Evolutionary conservation across 2,888 invertebrate species (phyloP), one percentile per base, ranked within the genome.

Genomic region (Diarsia rubi): DNA sequence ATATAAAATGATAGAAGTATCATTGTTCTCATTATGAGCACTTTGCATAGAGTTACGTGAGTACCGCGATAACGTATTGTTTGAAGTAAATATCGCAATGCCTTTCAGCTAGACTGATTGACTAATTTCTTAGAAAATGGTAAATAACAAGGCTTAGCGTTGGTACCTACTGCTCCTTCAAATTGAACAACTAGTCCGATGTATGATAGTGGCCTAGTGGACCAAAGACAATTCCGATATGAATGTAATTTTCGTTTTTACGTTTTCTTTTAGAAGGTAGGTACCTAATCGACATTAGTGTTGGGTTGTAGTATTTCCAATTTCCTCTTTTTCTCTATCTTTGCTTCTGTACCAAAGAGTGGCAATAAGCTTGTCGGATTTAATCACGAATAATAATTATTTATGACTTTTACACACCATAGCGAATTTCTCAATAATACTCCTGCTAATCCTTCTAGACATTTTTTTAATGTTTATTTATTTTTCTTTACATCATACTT

Each of bases 31-130:
- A 44, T 69, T 62, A 68, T 60, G 49, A 68, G 52, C 24, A 60
- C 52, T 68, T 79, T 47, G 42, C 70, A 57, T 57, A 44, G n/a
- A 65, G 66, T 78, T 79, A 79, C 69, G 63, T 69, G 49, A 37
- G 19, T 37, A 16, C 12, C 54, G 37, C 69, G 78, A 73, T 79
- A 79, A 68, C 57, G 66, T 57, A 57, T 62, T 80, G 71, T 45
- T 37, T 52, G 16, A 49, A 27, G 11, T 37, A 42, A 12, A 54
- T 66, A 66, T 75, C 57, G 31, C 59, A 75, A 57, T 54, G 52
- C 57, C 52, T 67, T 59, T 63, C 27, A 45, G 42, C 59, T 73
- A 27, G 16, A 57, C 37, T 62, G 16, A 49, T 75, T 70, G 44
- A 67, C 44, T 67, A 49, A 62, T 69, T 69, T 62, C 16, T 42